phyloP scores from a whole-genome alignment of 2,888 invertebrate species.

The Apotomis betuletana region DNA sequence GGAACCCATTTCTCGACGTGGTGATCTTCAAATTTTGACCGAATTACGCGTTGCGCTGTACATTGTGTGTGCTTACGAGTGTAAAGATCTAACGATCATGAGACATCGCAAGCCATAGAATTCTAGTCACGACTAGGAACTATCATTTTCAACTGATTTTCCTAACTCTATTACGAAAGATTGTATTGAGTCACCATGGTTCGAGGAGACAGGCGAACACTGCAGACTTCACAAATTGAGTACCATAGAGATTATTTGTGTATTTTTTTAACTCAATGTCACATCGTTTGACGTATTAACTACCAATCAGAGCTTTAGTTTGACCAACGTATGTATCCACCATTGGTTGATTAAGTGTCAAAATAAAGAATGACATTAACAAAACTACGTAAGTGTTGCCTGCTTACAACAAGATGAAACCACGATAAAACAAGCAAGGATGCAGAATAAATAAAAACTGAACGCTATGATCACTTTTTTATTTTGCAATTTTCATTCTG shows the following conservation, averaged over 20 bases:
- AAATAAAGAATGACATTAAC: slow-evolving; percentile 14
- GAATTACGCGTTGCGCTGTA: slow-evolving; percentile 65
- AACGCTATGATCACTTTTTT: no score
- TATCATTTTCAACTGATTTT: slow-evolving; percentile 59
- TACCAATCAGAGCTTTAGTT: slow-evolving; percentile 34
- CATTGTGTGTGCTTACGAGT: slow-evolving; percentile 48
- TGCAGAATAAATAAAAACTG: no score
- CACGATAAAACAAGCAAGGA: no score
- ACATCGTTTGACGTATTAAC: slow-evolving; percentile 10
- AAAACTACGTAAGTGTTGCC: neutral
- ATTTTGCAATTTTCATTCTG: no score
- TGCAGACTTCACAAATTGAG: slow-evolving; percentile 34
- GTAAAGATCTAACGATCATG: slow-evolving; percentile 57
- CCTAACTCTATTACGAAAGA: slow-evolving; percentile 58
- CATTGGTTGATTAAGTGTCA: slow-evolving; percentile 28
- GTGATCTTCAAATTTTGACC: slow-evolving; percentile 60
- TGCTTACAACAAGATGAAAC: neutral
- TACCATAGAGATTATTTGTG: slow-evolving; percentile 23
- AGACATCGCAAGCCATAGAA: slow-evolving; percentile 73
- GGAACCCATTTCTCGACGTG: slow-evolving; percentile 80
- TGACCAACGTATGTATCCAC: slow-evolving; percentile 20
- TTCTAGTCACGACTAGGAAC: slow-evolving; percentile 53
- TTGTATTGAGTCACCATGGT: slow-evolving; percentile 44
- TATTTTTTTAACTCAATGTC: slow-evolving; percentile 13
- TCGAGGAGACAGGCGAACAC: slow-evolving; percentile 33